Base-by-base conservation (phyloP, 2,888 invertebrate species). In the Clanis bilineata region DNA sequence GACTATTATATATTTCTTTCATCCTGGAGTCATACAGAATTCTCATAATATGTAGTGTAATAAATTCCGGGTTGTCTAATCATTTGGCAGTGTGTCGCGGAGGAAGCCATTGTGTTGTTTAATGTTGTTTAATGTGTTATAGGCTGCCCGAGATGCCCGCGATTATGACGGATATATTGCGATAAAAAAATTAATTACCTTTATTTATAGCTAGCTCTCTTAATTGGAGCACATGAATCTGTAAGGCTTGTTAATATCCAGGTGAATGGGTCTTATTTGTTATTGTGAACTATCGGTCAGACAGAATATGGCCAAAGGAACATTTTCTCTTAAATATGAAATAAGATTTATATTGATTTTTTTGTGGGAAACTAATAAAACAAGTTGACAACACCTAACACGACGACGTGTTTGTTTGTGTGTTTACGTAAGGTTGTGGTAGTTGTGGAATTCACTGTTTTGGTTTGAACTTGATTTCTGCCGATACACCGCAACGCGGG, bases 381-480 rank as follows among this genome's bases (percentile, higher is more conserved):
- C 15, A 23, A 3, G n/a, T n/a, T n/a, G n/a, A n/a, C n/a, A n/a
- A n/a, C n/a, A n/a, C n/a, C n/a, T n/a, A 9, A 32, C 3, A 9
- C 7, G 10, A 18, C n/a, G 15, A 51, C 41, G 15, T 9, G 7
- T 9, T 10, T 10, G 15, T 51, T 10, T 10, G 15, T 51, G 15
- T 32, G 28, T 51, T 10, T 51, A 32, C 51, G 51, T 32, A 28
- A 10, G 18, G 18, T 28, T 7, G 25, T 15, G 23, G 1, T 9
- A 6, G 32, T 9, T 32, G 32, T 7, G 51, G 51, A 51, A 51
- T 51, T 32, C 51, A 9, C 32, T 51, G 51, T 32, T 51, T 51
- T 23, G 22, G 21, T 45, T 68, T 61, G 47, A 43, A 41, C 56
- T 57, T 57, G 56, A 43, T n/a, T 22, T 43, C 43, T 57, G 28